Percentiles rank a stretch among this genome's conserved stretches.
Evolutionary conservation across 2,113 vertebrate species (phyloP).

Genomic region (Sinocyclocheilus anshuiensis): DNA sequence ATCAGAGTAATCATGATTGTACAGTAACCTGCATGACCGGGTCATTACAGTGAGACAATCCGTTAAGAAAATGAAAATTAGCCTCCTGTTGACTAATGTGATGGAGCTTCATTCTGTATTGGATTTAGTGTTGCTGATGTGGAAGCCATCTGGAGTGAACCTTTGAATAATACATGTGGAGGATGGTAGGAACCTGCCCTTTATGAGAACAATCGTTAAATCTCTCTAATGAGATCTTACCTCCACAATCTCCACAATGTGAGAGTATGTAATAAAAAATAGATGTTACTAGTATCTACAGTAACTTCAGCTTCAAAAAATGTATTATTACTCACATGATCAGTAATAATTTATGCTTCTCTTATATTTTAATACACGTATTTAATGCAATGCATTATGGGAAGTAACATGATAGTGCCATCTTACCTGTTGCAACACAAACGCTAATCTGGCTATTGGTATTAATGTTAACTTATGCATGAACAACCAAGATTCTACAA

Average conservation of each 20-base stretch:
- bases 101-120: neutral
- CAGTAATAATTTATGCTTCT: neutral
- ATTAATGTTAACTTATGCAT: neutral
- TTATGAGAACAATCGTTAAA: slow-evolving; percentile 2
- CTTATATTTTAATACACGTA: neutral
- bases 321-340: neutral
- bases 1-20: neutral
- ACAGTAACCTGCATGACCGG: neutral
- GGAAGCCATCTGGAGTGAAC: slow-evolving; percentile 8
- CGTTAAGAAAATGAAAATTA: neutral
- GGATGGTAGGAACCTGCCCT: neutral
- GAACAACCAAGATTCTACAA: neutral
- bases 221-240: neutral
- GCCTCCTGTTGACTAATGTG: neutral
- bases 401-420: neutral
- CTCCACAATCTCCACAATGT: neutral
- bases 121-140: neutral
- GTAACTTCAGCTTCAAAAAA: neutral
- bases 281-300: neutral
- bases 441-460: neutral
- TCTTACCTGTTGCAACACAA: neutral
- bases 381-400: neutral
- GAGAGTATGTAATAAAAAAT: neutral
- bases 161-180: slow-evolving; percentile 28
- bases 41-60: neutral